These are phyloP conservation scores for Zaprionus lachaisei DNA, from an alignment of 1,140 invertebrate species.

Conservation along the genomic window DNA sequence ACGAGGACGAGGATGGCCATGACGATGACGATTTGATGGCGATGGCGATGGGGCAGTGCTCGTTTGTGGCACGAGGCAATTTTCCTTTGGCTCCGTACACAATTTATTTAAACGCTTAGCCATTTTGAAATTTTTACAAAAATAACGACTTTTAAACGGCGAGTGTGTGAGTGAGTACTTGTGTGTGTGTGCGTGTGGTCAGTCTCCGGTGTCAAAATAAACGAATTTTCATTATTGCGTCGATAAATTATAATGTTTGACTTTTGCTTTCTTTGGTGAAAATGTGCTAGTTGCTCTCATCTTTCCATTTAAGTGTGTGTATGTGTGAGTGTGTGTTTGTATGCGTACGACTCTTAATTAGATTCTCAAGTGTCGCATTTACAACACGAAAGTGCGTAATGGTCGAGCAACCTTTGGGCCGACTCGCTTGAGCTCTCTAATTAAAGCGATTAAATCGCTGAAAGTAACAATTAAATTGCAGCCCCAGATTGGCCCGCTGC, in stretches of 20 bases:
- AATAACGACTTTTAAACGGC: slow-evolving; percentile 31
- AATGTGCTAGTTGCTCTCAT: slow-evolving; percentile 19
- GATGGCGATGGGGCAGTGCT: neutral
- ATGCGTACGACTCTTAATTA: slow-evolving; percentile 49
- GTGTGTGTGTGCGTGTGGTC: neutral
- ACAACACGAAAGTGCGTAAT: slow-evolving; percentile 69
- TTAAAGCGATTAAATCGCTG: slow-evolving; percentile 49
- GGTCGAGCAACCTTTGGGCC: slow-evolving; percentile 59
- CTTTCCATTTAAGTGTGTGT: neutral
- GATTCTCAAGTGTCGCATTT: slow-evolving; percentile 73
- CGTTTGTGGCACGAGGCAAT: slow-evolving; percentile 29
- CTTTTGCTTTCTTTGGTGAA: slow-evolving; percentile 50
- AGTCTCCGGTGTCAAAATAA: slow-evolving; percentile 50
- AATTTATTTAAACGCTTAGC: slow-evolving; percentile 64
- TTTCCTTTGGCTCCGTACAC: slow-evolving; percentile 66
- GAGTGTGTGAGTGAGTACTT: neutral
- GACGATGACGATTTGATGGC: neutral
- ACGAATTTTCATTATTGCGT: slow-evolving; percentile 38
- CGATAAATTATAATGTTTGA: slow-evolving; percentile 43
- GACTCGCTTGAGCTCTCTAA: slow-evolving; percentile 23
- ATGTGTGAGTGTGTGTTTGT: neutral
- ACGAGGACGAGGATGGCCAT: neutral
- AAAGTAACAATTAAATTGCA: slow-evolving; percentile 48
- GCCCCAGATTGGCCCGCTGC: slow-evolving; percentile 12
- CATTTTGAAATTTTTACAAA: slow-evolving; percentile 20